Evolutionary conservation across 2,888 invertebrate genomes (phyloP).

Genomic region (Anaspis maculata): DNA sequence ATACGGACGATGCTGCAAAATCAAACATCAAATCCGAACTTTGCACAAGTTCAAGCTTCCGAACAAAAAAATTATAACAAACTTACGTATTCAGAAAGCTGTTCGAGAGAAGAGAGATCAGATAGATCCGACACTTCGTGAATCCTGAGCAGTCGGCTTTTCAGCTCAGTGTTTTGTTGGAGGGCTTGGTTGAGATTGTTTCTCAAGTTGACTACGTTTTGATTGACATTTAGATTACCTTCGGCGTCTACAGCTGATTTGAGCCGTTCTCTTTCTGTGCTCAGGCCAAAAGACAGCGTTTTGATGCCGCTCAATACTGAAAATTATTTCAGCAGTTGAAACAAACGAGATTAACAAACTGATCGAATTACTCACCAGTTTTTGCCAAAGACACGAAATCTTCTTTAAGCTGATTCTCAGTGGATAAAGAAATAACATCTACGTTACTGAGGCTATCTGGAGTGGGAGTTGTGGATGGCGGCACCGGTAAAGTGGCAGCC

Average conservation of each 20-base stretch:
- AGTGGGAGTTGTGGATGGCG: slow-evolving; percentile 39
- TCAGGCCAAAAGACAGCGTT: slow-evolving; percentile 39
- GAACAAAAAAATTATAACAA: neutral
- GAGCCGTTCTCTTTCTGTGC: slow-evolving; percentile 52
- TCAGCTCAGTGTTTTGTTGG: slow-evolving; percentile 69
- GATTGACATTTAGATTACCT: slow-evolving; percentile 32
- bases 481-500: slow-evolving; percentile 26
- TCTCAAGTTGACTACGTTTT: slow-evolving; percentile 47
- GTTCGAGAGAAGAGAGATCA: slow-evolving; percentile 51
- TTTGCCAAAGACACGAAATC: slow-evolving; percentile 63
- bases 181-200: slow-evolving; percentile 57
- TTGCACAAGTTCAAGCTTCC: too few relatives aligned
- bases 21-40: slow-evolving; percentile 10
- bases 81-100: slow-evolving; percentile 48
- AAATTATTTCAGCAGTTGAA: too few relatives aligned
- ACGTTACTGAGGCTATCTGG: slow-evolving; percentile 50
- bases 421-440: slow-evolving; percentile 38
- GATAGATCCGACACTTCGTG: slow-evolving; percentile 57
- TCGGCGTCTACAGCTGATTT: slow-evolving; percentile 53
- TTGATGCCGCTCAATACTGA: slow-evolving; percentile 46
- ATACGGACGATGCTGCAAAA: slow-evolving; percentile 47
- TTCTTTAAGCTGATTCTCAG: slow-evolving; percentile 39
- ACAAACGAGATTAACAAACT: neutral
- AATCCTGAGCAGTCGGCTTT: slow-evolving; percentile 52
- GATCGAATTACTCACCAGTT: slow-evolving; percentile 43